Evolutionary conservation across 2,888 invertebrate species (phyloP), one percentile per base, ranked within the genome.

Genomic region (Branchipolynoe longqiensis): DNA sequence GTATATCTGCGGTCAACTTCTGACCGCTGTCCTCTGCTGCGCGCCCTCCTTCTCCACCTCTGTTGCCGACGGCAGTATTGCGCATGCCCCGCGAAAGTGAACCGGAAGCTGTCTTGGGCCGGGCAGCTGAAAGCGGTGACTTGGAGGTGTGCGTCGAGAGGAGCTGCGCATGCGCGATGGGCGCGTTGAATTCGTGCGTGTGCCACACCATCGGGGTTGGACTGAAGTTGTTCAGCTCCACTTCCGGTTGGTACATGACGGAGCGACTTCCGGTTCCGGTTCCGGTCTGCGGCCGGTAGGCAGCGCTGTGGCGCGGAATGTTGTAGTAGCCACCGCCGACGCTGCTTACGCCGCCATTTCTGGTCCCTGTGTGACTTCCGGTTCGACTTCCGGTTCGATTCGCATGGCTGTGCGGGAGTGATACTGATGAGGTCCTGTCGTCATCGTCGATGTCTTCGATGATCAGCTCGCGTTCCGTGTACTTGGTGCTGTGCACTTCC

Each of bases 391-490:
- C 36, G 36, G 1, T 69, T 3, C 69, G 36, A 18, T 18, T 18
- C 18, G 48, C 48, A 18, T 18, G 48, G 22, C 38, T 69, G 14
- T 38, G 69, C 14, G 8, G 6, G 1, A 18, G 69, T 1, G 22
- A 18, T 1, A 14, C 36, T 22, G 69, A 69, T 38, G 14, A 22
- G 1, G 36, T 33, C 1, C 69, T 38, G 38, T 12, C 69, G n/a
- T 78, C 31, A 28, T 78, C 48, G 28, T 78, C 78, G 41, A 78
- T 12, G 78, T 78, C 78, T 31, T 78, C 78, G 25, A 78, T 25
- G 48, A 78, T 54, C 1, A 78, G 28, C 48, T 78, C 78, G 28
- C 78, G 41, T 31, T 78, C 78, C n/a, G 78, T 78, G 78, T 78
- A 78, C 31, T 54, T 41, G 3, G 56, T 56, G 25, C 62, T 62